Percentiles rank a stretch among this genome's conserved stretches.
These are phyloP conservation scores for Panulirus ornatus DNA, from an alignment of 1,140 invertebrate species.

Conservation along the genomic window DNA sequence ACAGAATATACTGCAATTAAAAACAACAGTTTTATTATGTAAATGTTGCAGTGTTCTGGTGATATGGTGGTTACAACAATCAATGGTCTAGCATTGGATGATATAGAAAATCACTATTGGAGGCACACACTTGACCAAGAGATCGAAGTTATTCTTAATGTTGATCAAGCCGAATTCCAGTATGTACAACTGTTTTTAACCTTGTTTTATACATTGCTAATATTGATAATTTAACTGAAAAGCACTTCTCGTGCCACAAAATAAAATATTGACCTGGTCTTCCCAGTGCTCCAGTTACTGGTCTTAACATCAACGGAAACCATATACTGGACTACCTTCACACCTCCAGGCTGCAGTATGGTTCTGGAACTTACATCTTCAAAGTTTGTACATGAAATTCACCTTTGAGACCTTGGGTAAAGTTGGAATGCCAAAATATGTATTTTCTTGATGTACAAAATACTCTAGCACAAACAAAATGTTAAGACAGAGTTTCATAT, in stretches of 20 bases:
- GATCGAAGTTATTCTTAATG: not conserved
- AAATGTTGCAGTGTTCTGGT: constrained; percentile 14
- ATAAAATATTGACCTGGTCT: too few relatives aligned
- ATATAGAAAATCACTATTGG: constrained; percentile 43
- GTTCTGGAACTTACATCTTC: not conserved
- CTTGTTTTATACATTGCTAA: too few relatives aligned
- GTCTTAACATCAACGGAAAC: not conserved
- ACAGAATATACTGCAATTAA: too few relatives aligned
- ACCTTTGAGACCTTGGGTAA: too few relatives aligned
- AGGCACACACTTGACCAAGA: not conserved
- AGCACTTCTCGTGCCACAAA: too few relatives aligned
- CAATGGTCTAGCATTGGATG: constrained; percentile 45
- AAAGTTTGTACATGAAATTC: not conserved
- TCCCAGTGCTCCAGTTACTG: not conserved
- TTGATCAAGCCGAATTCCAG: constrained; percentile 8
- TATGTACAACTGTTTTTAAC: not conserved
- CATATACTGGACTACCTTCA: not conserved
- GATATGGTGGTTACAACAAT: constrained; percentile 18
- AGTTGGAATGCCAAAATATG: too few relatives aligned
- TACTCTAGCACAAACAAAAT: too few relatives aligned
- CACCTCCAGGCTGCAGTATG: not conserved
- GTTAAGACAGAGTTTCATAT: too few relatives aligned
- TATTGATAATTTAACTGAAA: too few relatives aligned
- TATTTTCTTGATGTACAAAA: too few relatives aligned
- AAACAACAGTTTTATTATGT: too few relatives aligned